These are phyloP conservation scores for Pangasius mekongensis DNA, from an alignment of 2,797 vertebrate genomes.

Conservation along the genomic window DNA sequence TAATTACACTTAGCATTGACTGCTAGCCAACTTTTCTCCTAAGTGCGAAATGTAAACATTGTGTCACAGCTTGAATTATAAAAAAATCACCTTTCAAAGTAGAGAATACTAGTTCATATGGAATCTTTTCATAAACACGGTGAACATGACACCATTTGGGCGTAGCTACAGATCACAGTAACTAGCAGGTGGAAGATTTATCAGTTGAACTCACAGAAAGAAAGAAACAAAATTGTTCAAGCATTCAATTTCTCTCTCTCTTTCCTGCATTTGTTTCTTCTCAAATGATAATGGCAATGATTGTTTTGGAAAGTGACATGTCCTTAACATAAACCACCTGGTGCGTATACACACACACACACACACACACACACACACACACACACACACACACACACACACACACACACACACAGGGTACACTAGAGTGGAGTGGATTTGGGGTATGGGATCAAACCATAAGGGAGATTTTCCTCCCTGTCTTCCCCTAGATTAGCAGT, in stretches of 20 bases:
- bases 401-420: neutral
- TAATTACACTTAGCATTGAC: neutral
- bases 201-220: neutral
- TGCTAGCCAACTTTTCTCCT: neutral
- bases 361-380: conserved; percentile 27
- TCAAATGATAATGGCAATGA: conserved; percentile 45
- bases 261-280: conserved; percentile 24
- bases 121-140: neutral
- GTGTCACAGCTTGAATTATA: neutral
- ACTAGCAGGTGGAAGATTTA: conserved; percentile 33
- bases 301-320: conserved; percentile 40
- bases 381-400: conserved; percentile 17
- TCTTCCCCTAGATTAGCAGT: neutral
- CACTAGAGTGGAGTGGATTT: conserved; percentile 13
- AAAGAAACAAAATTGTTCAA: conserved; percentile 19
- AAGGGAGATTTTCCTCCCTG: conserved; percentile 36
- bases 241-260: neutral
- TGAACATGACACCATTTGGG: neutral
- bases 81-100: neutral
- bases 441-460: conserved; percentile 42
- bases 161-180: neutral
- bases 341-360: conserved; percentile 9
- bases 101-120: neutral
- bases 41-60: neutral
- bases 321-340: conserved; percentile 60